Conservation (phyloP, 2,797 vertebrate species). For the Momotus momota region DNA sequence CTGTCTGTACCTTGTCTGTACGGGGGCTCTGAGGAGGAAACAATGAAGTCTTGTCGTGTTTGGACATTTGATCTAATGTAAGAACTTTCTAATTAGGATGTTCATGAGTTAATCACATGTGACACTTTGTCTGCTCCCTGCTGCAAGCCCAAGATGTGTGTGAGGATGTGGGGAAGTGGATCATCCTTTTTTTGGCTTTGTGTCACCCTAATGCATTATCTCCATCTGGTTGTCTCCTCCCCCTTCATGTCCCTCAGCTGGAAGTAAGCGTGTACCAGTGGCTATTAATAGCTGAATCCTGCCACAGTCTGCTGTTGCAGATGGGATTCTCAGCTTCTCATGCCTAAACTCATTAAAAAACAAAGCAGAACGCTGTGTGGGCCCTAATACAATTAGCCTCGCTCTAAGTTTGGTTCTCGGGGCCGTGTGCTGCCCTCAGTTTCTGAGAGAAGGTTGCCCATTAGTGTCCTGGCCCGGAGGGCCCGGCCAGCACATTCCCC, state of each 20-base stretch:
- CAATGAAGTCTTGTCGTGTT: neutral
- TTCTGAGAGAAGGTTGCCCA: neutral
- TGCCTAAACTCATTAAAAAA: slow-evolving; percentile 68
- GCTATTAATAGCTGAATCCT: slow-evolving; percentile 81
- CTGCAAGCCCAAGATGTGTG: neutral
- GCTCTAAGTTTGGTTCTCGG: neutral
- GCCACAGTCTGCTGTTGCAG: slow-evolving; percentile 77
- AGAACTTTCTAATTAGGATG: slow-evolving; percentile 23
- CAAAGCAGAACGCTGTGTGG: slow-evolving; percentile 52
- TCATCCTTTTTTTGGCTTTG: slow-evolving; percentile 70
- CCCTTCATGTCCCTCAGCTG: slow-evolving; percentile 70
- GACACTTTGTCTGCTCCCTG: slow-evolving; percentile 1
- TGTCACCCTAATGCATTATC: slow-evolving; percentile 68
- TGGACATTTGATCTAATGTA: neutral
- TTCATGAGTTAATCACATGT: slow-evolving; percentile 24
- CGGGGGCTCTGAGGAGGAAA: neutral
- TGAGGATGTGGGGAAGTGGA: slow-evolving; percentile 55
- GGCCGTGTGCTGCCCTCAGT: neutral
- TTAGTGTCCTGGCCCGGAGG: neutral
- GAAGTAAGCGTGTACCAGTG: slow-evolving; percentile 72
- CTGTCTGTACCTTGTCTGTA: rapidly evolving
- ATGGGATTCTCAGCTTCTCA: slow-evolving; percentile 75
- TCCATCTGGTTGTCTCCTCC: slow-evolving; percentile 78
- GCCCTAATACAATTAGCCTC: slow-evolving; percentile 64
- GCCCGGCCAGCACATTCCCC: rapidly evolving